Evolutionary conservation across 2,797 vertebrate genomes (phyloP).

Genomic region (Ateles fusciceps): DNA sequence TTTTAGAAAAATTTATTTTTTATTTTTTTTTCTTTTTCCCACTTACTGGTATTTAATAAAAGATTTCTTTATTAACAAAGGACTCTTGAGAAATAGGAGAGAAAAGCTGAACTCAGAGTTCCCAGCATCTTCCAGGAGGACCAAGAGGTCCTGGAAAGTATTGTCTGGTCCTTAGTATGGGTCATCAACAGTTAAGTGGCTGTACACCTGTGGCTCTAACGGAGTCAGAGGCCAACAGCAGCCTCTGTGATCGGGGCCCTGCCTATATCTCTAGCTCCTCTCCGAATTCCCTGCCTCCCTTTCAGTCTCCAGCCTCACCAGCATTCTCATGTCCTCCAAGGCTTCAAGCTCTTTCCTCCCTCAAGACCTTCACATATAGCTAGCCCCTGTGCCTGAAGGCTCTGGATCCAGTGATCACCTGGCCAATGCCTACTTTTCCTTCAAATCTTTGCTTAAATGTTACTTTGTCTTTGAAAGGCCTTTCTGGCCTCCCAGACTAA

Average conservation of each 20-base stretch:
- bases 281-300: neutral
- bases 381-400: neutral
- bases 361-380: neutral
- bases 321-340: neutral
- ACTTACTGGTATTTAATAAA: neutral
- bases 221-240: neutral
- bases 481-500: neutral
- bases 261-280: neutral
- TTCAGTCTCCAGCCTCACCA: neutral
- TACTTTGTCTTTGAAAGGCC: neutral
- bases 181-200: neutral
- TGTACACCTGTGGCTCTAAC: neutral
- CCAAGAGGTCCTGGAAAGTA: neutral
- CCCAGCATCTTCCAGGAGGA: neutral
- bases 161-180: neutral
- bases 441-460: neutral
- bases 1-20: no score
- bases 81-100: neutral
- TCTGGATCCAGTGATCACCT: neutral
- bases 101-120: neutral
- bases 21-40: no score
- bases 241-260: neutral
- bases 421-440: neutral
- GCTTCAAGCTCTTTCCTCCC: neutral
- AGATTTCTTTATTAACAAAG: neutral